Percentiles rank a stretch among this genome's conserved stretches.
These are phyloP conservation scores for Oligia fasciuncula DNA, from an alignment of 2,888 invertebrate genomes.

Conservation along the genomic window DNA sequence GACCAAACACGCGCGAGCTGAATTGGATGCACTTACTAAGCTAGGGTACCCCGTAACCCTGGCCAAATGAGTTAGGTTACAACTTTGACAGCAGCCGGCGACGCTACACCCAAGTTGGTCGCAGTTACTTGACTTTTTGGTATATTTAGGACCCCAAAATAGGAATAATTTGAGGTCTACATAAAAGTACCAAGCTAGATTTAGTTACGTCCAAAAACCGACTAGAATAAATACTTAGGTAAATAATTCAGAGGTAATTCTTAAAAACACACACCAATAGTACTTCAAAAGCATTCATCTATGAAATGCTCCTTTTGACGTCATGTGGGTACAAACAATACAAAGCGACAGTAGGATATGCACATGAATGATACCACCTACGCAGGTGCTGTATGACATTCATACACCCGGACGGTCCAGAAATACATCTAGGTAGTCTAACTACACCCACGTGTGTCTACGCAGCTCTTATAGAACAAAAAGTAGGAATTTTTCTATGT, in stretches of 20 bases:
- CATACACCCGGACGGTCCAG: conserved; percentile 19
- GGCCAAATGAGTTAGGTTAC: no score
- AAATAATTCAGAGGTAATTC: background rate
- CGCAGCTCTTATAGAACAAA: background rate
- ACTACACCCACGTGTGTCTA: background rate
- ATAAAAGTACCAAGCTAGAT: background rate
- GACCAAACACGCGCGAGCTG: no score
- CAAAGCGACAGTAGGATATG: background rate
- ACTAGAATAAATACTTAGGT: no score
- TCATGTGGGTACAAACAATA: background rate
- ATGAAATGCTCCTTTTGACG: background rate
- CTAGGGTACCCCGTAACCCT: no score
- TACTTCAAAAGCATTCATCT: background rate
- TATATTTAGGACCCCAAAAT: background rate
- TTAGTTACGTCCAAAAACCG: background rate
- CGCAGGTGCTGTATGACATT: background rate
- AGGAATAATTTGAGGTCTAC: background rate
- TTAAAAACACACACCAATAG: background rate
- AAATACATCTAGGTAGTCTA: background rate
- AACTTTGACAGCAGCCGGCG: no score
- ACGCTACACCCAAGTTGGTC: no score
- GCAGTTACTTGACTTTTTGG: no score
- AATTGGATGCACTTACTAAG: no score
- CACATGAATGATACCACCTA: background rate
- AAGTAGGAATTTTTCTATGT: background rate